Base-by-base conservation (phyloP, 1,140 invertebrate species). In the Brachionus angularis region DNA sequence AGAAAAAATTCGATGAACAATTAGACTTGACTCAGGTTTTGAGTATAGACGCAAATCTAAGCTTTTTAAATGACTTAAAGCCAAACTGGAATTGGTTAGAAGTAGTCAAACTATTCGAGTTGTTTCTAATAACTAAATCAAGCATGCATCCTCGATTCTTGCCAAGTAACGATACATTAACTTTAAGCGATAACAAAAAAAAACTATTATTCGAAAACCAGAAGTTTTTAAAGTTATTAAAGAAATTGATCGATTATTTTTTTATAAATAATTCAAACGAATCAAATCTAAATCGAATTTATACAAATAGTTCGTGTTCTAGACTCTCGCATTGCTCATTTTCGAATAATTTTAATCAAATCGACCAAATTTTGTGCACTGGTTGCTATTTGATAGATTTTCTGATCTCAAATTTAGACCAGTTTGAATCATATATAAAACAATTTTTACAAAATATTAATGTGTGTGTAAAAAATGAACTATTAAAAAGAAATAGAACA, bases 241-340 rank as follows among this genome's bases (percentile, higher is more conserved):
- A 58, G 27, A 58, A 58, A 58, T 58, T 58, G 25, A 25, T 36
- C 33, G 21, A 58, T 23, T 58, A 36, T 39, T 58, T 58, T 42
- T 3, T 7, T 14, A 14, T 23, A 10, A 33, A 10, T 39, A 18
- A 21, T 16, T 3, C n/a, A 12, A 21, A 14, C 5, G 16, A 39
- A 39, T 23, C 7, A 58, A 58, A 18, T 4, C 23, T 12, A 36
- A 23, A 12, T 23, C 7, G 7, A n/a, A n/a, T n/a, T n/a, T n/a
- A n/a, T n/a, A n/a, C n/a, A n/a, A n/a, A n/a, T n/a, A n/a, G n/a
- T n/a, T 33, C n/a, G 16, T 5, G 10, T 23, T 12, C 14, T 16
- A 14, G n/a, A 2, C 18, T 58, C 33, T 39, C 23, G 2, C 12
- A 39, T 21, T 39, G 16, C 14, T 52, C 49, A 52, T 52, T 52